Evolutionary conservation across 92 coral and sea anemone genomes (phyloP).

Genomic region (Epizoanthus rinbou): DNA sequence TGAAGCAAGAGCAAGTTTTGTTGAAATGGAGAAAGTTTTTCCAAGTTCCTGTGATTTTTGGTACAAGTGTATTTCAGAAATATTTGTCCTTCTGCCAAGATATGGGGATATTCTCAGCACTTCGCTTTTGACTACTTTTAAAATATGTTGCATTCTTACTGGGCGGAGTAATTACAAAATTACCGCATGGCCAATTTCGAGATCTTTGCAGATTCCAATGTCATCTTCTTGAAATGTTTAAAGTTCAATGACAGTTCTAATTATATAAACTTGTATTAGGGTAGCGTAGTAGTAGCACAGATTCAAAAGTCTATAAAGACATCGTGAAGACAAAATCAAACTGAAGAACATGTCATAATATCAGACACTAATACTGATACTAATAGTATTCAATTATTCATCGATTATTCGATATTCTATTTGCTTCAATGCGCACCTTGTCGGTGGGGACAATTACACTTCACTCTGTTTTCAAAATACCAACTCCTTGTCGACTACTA

Average conservation of each 20-base stretch:
- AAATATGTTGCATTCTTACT: background rate
- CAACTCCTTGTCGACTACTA: background rate
- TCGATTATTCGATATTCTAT: slow-evolving; percentile 17
- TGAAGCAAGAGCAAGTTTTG: background rate
- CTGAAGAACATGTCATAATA: background rate
- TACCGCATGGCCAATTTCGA: background rate
- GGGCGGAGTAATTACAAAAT: background rate
- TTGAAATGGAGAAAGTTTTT: background rate
- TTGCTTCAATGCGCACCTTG: background rate
- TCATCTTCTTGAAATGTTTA: background rate
- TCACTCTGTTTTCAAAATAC: background rate
- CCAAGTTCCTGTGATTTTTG: background rate
- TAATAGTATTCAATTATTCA: background rate
- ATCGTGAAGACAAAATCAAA: background rate
- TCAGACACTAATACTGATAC: too few species aligned
- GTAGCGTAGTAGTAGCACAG: too few species aligned
- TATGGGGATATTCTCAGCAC: too few species aligned
- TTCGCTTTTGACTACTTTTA: background rate
- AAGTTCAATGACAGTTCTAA: too few species aligned
- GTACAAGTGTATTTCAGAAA: too few species aligned
- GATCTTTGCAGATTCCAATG: background rate
- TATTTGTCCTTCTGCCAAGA: too few species aligned
- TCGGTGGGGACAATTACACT: background rate
- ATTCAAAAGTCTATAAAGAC: too few species aligned
- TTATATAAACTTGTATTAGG: too few species aligned